Base-by-base conservation (phyloP, 2,797 vertebrate genomes). In the Tokudaia tokunoshimensis region DNA sequence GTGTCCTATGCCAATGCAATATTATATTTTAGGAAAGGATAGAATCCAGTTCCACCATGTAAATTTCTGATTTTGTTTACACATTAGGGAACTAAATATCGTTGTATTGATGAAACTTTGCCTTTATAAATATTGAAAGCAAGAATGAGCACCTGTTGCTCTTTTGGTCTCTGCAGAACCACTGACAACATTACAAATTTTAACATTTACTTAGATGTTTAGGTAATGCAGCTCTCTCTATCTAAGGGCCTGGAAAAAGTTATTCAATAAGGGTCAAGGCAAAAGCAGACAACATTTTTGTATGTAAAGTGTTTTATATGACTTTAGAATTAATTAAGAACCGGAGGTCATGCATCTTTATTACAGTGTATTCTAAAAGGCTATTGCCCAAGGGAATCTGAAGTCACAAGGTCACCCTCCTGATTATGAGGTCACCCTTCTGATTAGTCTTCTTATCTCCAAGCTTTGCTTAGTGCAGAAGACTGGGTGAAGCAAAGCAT, bases 301-400 rank as follows among this genome's bases (percentile, higher is more conserved):
- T 22, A 63, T 24, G 52, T 59, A 67, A 91, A 14, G 4, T 31
- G 57, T 75, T 67, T 55, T 50, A 15, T 93, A 52, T 92, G 59
- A 76, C 13, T 79, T 92, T 88, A 76, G 14, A 88, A 37, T 94
- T 93, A 10, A 67, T 85, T 86, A 55, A 94, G 22, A 81, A 86
- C 2, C 31, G 12, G 44, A 3, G 7, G 34, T 76, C 6, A 81
- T 20, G 9, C 59, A 3, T 26, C 79, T 92, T 92, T 10, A 70
- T 44, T 79, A 17, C 24, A 10, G 0, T 4, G 47, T 61, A 55
- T 44, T 94, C n/a, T 89, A 59, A 24, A 15, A 12, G 10, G 3
- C 0, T 76, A 12, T 55, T 82, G 78, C 76, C 83, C 17, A 67
- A 76, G 44, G 20, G 41, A 95, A 55, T 75, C 70, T 78, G 61